Percentiles rank a stretch among this genome's conserved stretches.
phyloP scores from a whole-genome alignment of 2,797 vertebrate genomes.

The Geotrypetes seraphini region DNA sequence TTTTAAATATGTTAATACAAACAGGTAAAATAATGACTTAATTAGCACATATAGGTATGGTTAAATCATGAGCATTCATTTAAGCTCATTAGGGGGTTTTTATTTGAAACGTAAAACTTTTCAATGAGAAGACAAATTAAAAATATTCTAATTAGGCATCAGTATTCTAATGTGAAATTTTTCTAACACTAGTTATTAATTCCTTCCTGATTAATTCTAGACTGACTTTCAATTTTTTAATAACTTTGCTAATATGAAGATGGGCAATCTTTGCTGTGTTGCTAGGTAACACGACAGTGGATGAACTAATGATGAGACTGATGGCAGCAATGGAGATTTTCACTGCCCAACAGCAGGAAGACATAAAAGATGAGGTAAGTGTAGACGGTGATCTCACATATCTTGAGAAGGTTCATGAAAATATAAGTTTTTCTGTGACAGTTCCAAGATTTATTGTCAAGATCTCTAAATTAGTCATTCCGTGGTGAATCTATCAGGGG shows the following conservation, averaged over 20 bases:
- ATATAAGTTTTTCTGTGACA: too few relatives aligned
- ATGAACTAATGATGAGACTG: slow-evolving; percentile 98
- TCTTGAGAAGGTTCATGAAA: slow-evolving; percentile 8
- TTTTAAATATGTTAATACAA: too few relatives aligned
- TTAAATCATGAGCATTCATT: too few relatives aligned
- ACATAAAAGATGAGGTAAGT: slow-evolving; percentile 95
- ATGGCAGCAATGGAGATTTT: slow-evolving; percentile 98
- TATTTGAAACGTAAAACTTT: slow-evolving; percentile 15
- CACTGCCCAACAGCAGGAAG: slow-evolving; percentile 93
- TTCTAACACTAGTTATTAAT: slow-evolving; percentile 13
- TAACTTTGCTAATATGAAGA: slow-evolving; percentile 36
- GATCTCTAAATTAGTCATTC: not conserved
- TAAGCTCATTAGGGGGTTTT: too few relatives aligned
- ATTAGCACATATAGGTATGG: too few relatives aligned
- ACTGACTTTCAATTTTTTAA: slow-evolving; percentile 33
- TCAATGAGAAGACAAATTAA: slow-evolving; percentile 9
- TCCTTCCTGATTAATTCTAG: slow-evolving; percentile 33
- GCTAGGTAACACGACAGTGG: slow-evolving; percentile 94
- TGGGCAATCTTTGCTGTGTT: slow-evolving; percentile 33
- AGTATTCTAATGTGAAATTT: slow-evolving; percentile 5
- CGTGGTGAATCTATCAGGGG: not conserved
- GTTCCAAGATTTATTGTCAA: not conserved
- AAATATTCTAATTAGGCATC: slow-evolving; percentile 24
- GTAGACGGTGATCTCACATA: slow-evolving; percentile 11
- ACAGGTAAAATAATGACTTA: too few relatives aligned